Base-by-base conservation (phyloP, 2,888 invertebrate species). In the Pristionchus entomophagus region DNA sequence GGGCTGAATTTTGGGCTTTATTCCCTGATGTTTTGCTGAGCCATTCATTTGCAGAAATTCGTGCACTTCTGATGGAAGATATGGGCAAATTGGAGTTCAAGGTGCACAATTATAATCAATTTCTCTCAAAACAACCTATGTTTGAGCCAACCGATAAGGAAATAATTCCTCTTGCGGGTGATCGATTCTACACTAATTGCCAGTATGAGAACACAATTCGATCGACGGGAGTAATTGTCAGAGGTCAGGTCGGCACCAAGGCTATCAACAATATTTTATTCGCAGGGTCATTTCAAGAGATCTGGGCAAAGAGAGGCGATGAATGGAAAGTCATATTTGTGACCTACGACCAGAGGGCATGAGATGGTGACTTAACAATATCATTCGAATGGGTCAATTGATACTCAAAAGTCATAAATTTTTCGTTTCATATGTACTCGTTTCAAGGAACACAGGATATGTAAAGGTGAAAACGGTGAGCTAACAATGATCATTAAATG, bases 121-220 rank as follows among this genome's bases (percentile, higher is more conserved):
- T 56, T 56, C n/a, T 56, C 45, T 14, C 45, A 45, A 45, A 6
- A 45, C 45, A 45, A 6, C 14, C 45, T 10, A 10, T 45, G 12
- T 65, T 65, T 22, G 6, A 65, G 65, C 65, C 32, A 38, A 22
- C 65, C 17, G 0, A 35, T 35, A 65, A 65, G 32, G 65, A 65
- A 35, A 35, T 65, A 6, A 65, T 65, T 65, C 65, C 65, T 10
- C 35, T 65, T 6, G 65, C 65, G 0, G 65, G 65, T 3, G 65
- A 65, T 65, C 65, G 65, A 22, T 65, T 65, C 19, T 65, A 65
- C 35, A 65, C 65, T 19, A 65, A 65, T 35, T 65, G 65, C 35
- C 65, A 65, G 19, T 65, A 65, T 6, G 65, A 65, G 19, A 65
- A 65, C 6, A 65, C 65, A 35, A 35, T 65, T 35, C 3, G 17